Evolutionary conservation across 2,888 invertebrate genomes (phyloP).

Genomic region (Chrysolina oricalcia): DNA sequence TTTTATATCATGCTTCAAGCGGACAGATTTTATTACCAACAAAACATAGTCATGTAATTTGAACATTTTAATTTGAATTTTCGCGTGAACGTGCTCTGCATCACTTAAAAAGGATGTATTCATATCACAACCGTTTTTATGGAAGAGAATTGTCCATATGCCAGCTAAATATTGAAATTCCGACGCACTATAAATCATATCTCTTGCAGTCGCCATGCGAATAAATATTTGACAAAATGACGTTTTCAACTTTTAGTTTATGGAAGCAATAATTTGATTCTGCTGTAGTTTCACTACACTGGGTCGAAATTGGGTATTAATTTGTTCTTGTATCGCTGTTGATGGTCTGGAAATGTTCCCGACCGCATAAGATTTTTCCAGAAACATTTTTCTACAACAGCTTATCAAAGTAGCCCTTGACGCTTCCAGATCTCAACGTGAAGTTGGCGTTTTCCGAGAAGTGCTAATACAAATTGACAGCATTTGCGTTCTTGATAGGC

Average conservation of each 20-base stretch:
- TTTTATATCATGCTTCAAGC: not conserved
- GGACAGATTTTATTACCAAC: not conserved
- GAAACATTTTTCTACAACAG: too few species aligned
- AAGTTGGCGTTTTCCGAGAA: too few species aligned
- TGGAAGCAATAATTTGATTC: not conserved
- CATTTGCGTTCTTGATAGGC: too few species aligned
- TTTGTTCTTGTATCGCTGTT: too few species aligned
- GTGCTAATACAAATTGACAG: too few species aligned
- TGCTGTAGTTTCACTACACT: not conserved
- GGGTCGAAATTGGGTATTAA: too few species aligned
- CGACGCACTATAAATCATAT: slow-evolving; percentile 4
- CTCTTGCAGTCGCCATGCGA: not conserved
- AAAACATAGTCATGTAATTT: slow-evolving; percentile 7
- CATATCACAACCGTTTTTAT: slow-evolving; percentile 7
- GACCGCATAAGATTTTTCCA: too few species aligned
- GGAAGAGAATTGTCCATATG: not conserved
- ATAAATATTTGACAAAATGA: not conserved
- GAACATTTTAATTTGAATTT: not conserved
- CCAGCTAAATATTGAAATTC: slow-evolving; percentile 4
- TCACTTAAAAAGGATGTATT: not conserved
- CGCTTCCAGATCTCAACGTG: too few species aligned
- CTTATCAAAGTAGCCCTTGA: too few species aligned
- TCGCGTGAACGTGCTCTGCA: slow-evolving; percentile 1
- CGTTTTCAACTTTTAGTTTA: not conserved
- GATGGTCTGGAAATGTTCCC: too few species aligned